A percentile compares a stretch with the other conserved stretches of the same genome.
Evolutionary conservation across 2,113 vertebrate genomes (phyloP).

Genomic region (Cyanistes caeruleus): DNA sequence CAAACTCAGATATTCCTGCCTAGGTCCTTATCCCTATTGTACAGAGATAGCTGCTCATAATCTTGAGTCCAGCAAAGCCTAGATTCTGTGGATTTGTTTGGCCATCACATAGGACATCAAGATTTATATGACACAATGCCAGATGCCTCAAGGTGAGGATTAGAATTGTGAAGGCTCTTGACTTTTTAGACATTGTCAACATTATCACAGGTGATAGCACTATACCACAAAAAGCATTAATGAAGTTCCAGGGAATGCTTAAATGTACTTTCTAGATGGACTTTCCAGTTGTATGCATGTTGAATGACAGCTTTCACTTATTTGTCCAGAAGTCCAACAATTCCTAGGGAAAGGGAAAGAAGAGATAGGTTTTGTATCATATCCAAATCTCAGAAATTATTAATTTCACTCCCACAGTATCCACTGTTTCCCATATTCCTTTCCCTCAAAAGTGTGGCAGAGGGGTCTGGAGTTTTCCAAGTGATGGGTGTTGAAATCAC

Average conservation of each 20-base stretch:
- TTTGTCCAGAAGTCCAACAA: background rate
- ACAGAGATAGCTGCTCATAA: background rate
- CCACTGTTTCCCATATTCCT: background rate
- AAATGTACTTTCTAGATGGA: background rate
- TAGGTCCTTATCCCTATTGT: background rate
- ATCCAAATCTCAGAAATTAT: background rate
- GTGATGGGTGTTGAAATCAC: background rate
- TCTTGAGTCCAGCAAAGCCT: rapidly evolving
- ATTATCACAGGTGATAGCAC: background rate
- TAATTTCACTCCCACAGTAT: background rate
- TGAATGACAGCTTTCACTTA: background rate
- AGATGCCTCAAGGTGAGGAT: background rate
- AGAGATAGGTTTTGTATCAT: background rate
- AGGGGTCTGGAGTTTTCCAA: background rate
- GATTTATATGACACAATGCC: background rate
- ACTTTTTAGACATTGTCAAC: background rate
- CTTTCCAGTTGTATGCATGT: background rate
- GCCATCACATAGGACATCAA: background rate
- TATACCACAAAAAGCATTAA: background rate
- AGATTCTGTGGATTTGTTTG: background rate
- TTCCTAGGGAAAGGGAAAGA: background rate
- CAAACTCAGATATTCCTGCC: background rate
- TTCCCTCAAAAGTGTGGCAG: background rate
- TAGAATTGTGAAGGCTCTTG: background rate
- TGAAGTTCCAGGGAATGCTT: background rate